Base-by-base conservation (phyloP, 2,888 invertebrate species). In the Pheosia gnoma region DNA sequence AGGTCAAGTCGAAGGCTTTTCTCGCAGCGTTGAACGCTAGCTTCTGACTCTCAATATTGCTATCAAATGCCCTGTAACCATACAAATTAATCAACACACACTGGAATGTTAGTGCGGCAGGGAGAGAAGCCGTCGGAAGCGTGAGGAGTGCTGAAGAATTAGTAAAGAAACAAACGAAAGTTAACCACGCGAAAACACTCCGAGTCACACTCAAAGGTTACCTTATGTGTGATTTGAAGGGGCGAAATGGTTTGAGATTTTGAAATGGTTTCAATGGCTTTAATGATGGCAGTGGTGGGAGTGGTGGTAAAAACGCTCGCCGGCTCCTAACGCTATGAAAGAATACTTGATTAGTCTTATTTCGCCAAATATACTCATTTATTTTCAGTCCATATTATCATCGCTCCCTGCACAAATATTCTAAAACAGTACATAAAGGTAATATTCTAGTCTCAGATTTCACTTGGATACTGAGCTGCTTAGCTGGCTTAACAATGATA, bases 1-100 rank as follows among this genome's bases (percentile, higher is more conserved):
- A 85, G 10, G 92, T 86, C 70, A 89, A 68, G 70, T 91, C 90
- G 78, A 80, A 93, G 52, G 93, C 91, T 78, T 89, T 90, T 61
- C 79, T 85, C 47, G 93, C 92, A 11, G 92, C 89, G 67, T 86
- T 75, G 67, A 82, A 81, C 57, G 93, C 92, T 69, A 85, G 77
- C 61, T 72, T 83, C 73, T 91, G 93, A 68, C 81, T 85, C 61
- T 86, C 85, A 63, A 85, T 64, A 76, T 87, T 86, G 38, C 81
- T 70, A 77, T 81, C 72, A 77, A 91, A 91, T 58, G 81, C 83
- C 87, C 93, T 93, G 92, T 67, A 89, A 86, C 67, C 74, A 65
- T 73, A 78, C 66, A 25, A 36, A 52, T 36, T 57, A 55, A 37
- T 55, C 39, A 55, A 55, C 53, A 55, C 13, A 55, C 11, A 66